A percentile compares a stretch with the other conserved stretches of the same genome.
Evolutionary conservation across 2,113 vertebrate genomes (phyloP).

Genomic region (Hippopotamus amphibius): DNA sequence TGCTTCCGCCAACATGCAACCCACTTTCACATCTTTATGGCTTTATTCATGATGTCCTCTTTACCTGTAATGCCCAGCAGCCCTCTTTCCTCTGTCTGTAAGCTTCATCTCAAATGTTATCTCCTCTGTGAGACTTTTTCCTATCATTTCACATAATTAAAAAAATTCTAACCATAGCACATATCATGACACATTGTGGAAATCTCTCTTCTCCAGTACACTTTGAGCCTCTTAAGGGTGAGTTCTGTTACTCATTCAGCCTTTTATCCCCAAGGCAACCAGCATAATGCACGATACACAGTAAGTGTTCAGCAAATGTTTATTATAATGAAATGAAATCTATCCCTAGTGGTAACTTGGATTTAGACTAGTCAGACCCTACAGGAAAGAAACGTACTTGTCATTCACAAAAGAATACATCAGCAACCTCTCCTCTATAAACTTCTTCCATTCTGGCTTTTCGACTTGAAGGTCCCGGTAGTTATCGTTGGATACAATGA

Average conservation of each 20-base stretch:
- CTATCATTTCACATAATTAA: not conserved
- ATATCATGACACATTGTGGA: not conserved
- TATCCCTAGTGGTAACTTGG: constrained; percentile 42
- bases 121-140: constrained; percentile 31
- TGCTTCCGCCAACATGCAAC: not conserved
- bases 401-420: constrained; percentile 99
- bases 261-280: constrained; percentile 43
- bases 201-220: not conserved
- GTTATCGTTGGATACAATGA: constrained; percentile 99
- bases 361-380: constrained; percentile 56
- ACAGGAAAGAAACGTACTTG: constrained; percentile 91
- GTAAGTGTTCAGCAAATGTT: constrained; percentile 49
- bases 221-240: not conserved
- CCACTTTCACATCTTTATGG: constrained; percentile 27
- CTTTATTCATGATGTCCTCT: constrained; percentile 39
- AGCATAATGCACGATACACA: constrained; percentile 22
- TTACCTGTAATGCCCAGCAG: not conserved
- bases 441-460: constrained; percentile 99
- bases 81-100: constrained; percentile 41
- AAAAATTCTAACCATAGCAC: constrained; percentile 38
- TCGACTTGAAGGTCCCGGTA: constrained; percentile 98
- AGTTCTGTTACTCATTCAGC: constrained; percentile 30
- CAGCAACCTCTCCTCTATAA: constrained; percentile 97
- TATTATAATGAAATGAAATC: constrained; percentile 52
- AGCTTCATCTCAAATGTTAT: constrained; percentile 53